phyloP scores from a whole-genome alignment of 2,888 invertebrate genomes.

The Macrophya annulata region DNA sequence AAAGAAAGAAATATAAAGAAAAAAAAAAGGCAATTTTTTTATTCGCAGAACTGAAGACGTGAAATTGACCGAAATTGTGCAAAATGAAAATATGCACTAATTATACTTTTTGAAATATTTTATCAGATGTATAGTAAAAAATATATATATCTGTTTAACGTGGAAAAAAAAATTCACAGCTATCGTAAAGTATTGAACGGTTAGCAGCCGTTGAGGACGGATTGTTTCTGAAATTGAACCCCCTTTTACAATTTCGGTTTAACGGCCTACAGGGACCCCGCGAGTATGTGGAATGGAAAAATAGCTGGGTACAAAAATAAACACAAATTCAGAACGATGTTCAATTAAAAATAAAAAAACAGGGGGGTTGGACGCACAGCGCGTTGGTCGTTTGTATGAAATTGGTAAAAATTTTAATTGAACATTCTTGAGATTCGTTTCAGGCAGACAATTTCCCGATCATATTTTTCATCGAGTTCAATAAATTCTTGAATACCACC shows the following conservation, averaged over 20 bases:
- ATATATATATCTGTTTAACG: neutral
- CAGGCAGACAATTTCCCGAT: neutral
- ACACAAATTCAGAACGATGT: neutral
- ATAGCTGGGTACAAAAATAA: neutral
- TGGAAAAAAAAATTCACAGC: neutral
- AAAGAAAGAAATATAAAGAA: neutral
- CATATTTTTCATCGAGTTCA: slow-evolving; percentile 33
- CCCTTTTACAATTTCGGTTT: slow-evolving; percentile 31
- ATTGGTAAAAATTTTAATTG: slow-evolving; percentile 44
- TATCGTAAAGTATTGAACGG: neutral
- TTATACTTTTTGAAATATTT: neutral
- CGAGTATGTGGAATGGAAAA: neutral
- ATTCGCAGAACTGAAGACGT: too few species aligned
- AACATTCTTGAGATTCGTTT: slow-evolving; percentile 43
- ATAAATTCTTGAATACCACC: slow-evolving; percentile 1
- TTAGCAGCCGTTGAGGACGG: neutral
- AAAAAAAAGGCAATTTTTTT: too few species aligned
- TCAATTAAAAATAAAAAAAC: neutral
- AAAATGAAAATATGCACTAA: neutral
- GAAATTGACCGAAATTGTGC: neutral
- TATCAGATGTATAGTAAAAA: neutral
- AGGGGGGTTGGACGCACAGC: neutral
- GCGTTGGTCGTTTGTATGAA: neutral
- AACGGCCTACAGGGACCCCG: slow-evolving; percentile 6
- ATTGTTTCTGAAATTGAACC: slow-evolving; percentile 40